phyloP scores from a whole-genome alignment of 2,113 vertebrate genomes.

The Plectropomus leopardus region DNA sequence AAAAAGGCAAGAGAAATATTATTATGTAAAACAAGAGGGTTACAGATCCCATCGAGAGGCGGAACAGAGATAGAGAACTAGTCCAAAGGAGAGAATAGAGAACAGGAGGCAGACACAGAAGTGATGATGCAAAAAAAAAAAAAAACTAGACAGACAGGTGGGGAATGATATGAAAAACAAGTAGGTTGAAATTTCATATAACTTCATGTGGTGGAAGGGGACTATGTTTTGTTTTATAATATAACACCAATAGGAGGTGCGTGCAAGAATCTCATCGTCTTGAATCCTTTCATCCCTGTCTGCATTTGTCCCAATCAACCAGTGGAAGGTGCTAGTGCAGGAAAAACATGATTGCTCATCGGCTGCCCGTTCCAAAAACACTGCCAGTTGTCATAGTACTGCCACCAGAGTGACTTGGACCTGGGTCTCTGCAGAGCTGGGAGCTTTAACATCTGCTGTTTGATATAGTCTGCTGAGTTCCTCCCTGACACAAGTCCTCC shows the following conservation, averaged over 20 bases:
- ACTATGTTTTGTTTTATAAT: not conserved
- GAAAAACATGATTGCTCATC: not conserved
- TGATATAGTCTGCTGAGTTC: not conserved
- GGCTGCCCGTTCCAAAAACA: not conserved
- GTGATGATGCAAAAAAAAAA: not conserved
- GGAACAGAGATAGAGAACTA: not conserved
- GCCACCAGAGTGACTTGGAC: not conserved
- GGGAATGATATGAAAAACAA: not conserved
- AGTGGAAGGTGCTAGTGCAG: not conserved
- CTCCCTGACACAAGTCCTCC: not conserved
- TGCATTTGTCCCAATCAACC: not conserved
- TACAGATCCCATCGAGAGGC: not conserved
- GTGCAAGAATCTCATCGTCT: not conserved
- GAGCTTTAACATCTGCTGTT: not conserved
- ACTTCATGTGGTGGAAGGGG: no score
- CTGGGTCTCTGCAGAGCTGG: not conserved
- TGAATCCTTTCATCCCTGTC: no score
- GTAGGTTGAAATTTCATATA: not conserved
- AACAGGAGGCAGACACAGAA: not conserved
- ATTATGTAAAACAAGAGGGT: conserved; percentile 1
- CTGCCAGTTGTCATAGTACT: not conserved
- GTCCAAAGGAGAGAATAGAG: conserved; percentile 7
- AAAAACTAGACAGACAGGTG: not conserved
- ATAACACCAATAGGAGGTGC: not conserved
- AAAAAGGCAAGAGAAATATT: not conserved